phyloP scores from a whole-genome alignment of 2,113 vertebrate genomes.

The Micronycteris hirsuta region DNA sequence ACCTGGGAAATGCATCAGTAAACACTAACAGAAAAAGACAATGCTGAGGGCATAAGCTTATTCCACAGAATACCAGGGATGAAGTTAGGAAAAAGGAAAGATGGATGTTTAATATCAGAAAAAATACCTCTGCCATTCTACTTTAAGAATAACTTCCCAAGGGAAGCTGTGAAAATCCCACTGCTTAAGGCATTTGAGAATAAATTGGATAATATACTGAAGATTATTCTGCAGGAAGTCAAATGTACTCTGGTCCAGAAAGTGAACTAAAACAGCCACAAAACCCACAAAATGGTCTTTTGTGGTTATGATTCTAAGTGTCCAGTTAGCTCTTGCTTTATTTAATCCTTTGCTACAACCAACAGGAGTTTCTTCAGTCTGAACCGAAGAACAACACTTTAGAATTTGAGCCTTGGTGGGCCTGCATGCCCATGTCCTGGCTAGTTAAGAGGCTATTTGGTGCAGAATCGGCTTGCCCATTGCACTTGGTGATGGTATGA shows the following conservation, averaged over 20 bases:
- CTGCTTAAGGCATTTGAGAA: background rate
- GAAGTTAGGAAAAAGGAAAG: constrained; percentile 26
- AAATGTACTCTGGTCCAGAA: background rate
- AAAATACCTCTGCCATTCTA: constrained; percentile 1
- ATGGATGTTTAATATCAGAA: constrained; percentile 1
- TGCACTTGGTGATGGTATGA: background rate
- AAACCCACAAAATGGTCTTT: background rate
- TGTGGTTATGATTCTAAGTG: background rate
- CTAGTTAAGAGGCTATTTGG: background rate
- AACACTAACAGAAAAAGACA: constrained; percentile 38
- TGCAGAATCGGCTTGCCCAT: background rate
- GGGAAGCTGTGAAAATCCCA: constrained; percentile 42
- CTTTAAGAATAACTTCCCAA: constrained; percentile 38
- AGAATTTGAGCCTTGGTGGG: no score
- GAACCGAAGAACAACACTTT: background rate
- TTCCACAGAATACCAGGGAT: constrained; percentile 35
- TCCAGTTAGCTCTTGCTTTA: background rate
- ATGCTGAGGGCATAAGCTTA: constrained; percentile 10
- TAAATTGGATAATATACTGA: background rate
- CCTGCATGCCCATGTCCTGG: background rate
- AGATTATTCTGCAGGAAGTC: constrained; percentile 5
- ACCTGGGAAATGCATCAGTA: constrained; percentile 39
- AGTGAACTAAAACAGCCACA: constrained; percentile 18
- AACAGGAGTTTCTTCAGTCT: background rate
- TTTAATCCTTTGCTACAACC: background rate